Conservation (phyloP, 1,140 invertebrate species). For the Triops longicaudatus region DNA sequence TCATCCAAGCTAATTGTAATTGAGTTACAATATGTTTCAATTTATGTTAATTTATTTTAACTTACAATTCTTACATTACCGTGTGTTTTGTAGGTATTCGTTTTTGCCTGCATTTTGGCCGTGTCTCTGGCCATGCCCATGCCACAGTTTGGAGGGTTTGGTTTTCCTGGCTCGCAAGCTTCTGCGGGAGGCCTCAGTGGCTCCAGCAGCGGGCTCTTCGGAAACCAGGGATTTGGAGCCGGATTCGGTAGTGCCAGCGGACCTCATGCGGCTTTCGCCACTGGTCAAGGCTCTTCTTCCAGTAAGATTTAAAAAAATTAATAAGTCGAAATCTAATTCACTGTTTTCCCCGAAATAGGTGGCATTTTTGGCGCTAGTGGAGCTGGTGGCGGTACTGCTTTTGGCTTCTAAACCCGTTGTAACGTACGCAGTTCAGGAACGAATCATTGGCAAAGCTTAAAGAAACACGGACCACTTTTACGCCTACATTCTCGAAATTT, state of each 20-base stretch:
- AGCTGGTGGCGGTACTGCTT: not conserved
- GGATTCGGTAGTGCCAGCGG: not conserved
- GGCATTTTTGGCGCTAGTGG: not conserved
- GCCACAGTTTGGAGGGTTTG: not conserved
- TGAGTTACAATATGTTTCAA: too few species aligned
- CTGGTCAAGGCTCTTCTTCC: not conserved
- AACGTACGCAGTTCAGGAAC: not conserved
- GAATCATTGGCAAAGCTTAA: not conserved
- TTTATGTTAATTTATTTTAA: too few species aligned
- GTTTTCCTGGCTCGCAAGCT: not conserved
- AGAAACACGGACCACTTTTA: too few species aligned
- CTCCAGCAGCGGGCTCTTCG: not conserved
- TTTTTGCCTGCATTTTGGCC: not conserved
- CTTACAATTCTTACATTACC: too few species aligned
- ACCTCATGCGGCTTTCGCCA: not conserved
- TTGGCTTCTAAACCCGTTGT: not conserved
- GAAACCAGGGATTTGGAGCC: not conserved
- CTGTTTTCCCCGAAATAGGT: not conserved
- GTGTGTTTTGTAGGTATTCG: too few species aligned
- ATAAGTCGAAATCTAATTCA: not conserved
- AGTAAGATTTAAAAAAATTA: not conserved
- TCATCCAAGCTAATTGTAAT: too few species aligned
- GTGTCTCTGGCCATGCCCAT: not conserved
- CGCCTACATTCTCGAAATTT: too few species aligned
- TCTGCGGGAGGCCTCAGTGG: not conserved